Conservation (phyloP, 2,797 vertebrate species). For the Phyllotis vaccarum region DNA sequence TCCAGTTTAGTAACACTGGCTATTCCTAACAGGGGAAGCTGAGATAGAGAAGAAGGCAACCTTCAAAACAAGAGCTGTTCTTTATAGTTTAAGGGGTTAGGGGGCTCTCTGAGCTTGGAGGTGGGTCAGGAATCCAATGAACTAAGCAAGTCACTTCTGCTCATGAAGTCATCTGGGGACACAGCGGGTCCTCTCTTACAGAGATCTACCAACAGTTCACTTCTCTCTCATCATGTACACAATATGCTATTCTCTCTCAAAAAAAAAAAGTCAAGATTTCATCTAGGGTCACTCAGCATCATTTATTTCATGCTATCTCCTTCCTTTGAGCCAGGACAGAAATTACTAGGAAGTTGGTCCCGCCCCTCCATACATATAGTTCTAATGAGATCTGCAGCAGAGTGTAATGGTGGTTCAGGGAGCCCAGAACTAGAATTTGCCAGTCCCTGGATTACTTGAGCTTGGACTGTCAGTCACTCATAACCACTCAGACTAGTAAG, state of each 20-base stretch:
- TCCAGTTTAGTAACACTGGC: neutral
- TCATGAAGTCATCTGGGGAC: neutral
- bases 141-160: neutral
- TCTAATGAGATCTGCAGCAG: neutral
- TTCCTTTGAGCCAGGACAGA: neutral
- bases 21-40: neutral
- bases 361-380: neutral
- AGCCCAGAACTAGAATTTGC: constrained; percentile 31
- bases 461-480: constrained; percentile 18
- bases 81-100: neutral
- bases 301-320: neutral
- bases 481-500: neutral
- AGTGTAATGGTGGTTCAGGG: neutral
- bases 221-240: neutral
- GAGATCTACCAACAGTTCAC: neutral
- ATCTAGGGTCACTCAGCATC: neutral
- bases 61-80: neutral
- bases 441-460: neutral
- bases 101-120: neutral
- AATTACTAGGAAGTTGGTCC: neutral
- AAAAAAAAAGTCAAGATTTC: neutral
- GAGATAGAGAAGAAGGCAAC: neutral
- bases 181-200: neutral
- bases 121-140: neutral
- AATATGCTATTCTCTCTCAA: neutral